Evolutionary conservation across 2,797 vertebrate genomes (phyloP).

Genomic region (Gymnoscopelus braueri): DNA sequence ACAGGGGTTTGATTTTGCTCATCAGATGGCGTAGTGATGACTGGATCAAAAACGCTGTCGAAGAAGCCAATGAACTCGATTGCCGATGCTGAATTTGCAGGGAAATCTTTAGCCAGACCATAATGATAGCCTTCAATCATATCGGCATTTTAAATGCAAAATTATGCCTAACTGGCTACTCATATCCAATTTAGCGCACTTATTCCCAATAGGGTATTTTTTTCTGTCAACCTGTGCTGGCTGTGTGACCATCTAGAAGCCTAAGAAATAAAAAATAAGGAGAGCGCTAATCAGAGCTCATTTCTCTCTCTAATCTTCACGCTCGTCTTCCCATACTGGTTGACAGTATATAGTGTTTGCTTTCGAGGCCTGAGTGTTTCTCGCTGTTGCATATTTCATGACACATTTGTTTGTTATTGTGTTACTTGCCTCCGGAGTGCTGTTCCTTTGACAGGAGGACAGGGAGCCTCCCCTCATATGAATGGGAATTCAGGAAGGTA

Average conservation of each 20-base stretch:
- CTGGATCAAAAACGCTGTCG: too few species aligned
- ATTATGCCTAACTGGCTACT: too few species aligned
- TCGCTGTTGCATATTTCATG: slow-evolving; percentile 48
- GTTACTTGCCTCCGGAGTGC: slow-evolving; percentile 40
- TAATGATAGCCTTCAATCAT: too few species aligned
- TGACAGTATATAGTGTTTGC: slow-evolving; percentile 36
- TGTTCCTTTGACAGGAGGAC: slow-evolving; percentile 45
- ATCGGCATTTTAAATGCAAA: too few species aligned
- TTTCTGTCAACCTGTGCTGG: too few species aligned
- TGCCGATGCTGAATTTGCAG: too few species aligned
- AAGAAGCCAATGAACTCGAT: too few species aligned
- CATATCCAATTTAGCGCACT: too few species aligned
- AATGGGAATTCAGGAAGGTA: slow-evolving; percentile 20
- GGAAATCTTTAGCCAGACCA: too few species aligned
- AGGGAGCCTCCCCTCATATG: slow-evolving; percentile 25
- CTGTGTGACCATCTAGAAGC: slow-evolving; percentile 8
- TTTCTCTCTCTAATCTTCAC: slow-evolving; percentile 2
- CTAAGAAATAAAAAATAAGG: slow-evolving; percentile 14
- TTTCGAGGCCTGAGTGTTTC: slow-evolving; percentile 40
- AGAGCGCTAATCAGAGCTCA: slow-evolving; percentile 11
- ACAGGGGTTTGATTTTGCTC: neutral
- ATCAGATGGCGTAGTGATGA: too few species aligned
- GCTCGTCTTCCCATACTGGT: slow-evolving; percentile 17
- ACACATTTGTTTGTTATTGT: slow-evolving; percentile 58
- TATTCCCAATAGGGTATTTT: too few species aligned